Percentiles rank a stretch among this genome's conserved stretches.
phyloP scores from a whole-genome alignment of 30 jellyfish, hydroid and myxozoan species.

The Catostylus mosaicus region DNA sequence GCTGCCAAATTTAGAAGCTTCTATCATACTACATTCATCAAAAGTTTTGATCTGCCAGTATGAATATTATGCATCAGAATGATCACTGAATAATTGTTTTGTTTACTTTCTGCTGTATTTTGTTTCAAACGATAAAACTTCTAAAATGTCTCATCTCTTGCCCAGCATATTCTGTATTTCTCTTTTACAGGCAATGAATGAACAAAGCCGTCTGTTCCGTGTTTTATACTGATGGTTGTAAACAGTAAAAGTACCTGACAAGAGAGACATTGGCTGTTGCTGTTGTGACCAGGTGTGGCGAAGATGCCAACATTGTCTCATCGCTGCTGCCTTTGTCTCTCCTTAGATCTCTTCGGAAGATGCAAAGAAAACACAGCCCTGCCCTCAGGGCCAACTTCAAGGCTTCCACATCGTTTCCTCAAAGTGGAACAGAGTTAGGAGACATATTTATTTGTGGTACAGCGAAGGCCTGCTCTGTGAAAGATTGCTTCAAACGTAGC shows the following conservation, averaged over 20 bases:
- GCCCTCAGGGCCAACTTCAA: constrained; percentile 56
- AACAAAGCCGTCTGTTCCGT: constrained; percentile 44
- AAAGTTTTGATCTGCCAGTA: no score
- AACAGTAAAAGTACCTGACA: constrained; percentile 74
- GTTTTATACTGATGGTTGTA: constrained; percentile 50
- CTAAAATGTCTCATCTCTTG: no score
- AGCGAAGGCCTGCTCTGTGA: constrained; percentile 79
- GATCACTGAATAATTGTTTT: no score
- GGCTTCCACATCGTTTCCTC: constrained; percentile 53
- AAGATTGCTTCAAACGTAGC: constrained; percentile 75
- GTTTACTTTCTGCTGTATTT: background rate
- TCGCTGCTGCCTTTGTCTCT: constrained; percentile 70
- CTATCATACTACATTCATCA: no score
- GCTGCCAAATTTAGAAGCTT: no score
- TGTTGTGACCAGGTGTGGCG: constrained; percentile 90
- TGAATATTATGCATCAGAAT: no score
- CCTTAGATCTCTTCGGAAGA: constrained; percentile 54
- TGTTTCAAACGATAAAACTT: background rate
- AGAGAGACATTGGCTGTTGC: constrained; percentile 83
- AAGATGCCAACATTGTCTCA: constrained; percentile 79
- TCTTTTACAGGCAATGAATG: background rate
- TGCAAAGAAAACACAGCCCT: constrained; percentile 63
- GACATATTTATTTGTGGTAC: constrained; percentile 69
- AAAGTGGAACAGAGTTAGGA: constrained; percentile 60
- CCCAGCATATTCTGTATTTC: background rate